Evolutionary conservation across 2,888 invertebrate species (phyloP).

Genomic region (Itoplectis maculator): DNA sequence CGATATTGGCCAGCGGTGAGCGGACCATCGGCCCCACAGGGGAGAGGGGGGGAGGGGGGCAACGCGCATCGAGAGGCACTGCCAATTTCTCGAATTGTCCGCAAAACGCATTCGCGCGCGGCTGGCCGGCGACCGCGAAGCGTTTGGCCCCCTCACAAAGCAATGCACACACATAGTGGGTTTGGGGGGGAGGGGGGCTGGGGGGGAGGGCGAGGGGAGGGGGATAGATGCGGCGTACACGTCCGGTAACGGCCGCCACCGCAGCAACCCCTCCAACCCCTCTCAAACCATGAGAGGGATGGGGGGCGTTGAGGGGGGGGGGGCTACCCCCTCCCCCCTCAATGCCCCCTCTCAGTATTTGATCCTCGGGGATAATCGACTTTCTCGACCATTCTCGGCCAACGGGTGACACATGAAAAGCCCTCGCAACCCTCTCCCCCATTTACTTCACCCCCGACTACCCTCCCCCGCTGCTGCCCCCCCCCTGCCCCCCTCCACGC

Average conservation of each 20-base stretch:
- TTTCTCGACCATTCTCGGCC: constrained; percentile 57
- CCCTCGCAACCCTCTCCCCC: constrained; percentile 11
- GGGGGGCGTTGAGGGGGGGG: too few relatives aligned
- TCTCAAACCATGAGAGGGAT: too few relatives aligned
- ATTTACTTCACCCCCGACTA: background rate
- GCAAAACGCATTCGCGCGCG: constrained; percentile 63
- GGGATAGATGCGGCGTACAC: constrained; percentile 50
- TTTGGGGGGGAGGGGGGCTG: constrained; percentile 31
- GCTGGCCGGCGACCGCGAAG: constrained; percentile 61
- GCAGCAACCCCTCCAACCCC: constrained; percentile 15
- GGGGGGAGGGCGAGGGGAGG: constrained; percentile 31
- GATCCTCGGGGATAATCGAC: constrained; percentile 67
- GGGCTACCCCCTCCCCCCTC: background rate
- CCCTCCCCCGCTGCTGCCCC: background rate
- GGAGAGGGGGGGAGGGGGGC: too few relatives aligned
- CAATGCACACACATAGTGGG: constrained; percentile 56
- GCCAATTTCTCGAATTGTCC: constrained; percentile 75
- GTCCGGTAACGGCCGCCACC: constrained; percentile 59
- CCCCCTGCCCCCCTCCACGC: constrained; percentile 24
- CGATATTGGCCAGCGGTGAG: constrained; percentile 56
- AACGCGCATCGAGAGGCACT: constrained; percentile 66
- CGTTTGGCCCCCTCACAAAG: constrained; percentile 64
- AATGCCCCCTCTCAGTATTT: constrained; percentile 51
- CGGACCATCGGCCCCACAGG: constrained; percentile 11
- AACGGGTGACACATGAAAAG: constrained; percentile 59